A percentile compares a stretch with the other conserved stretches of the same genome.
Evolutionary conservation across 2,797 vertebrate species (phyloP).

Genomic region (Meda fulgida): DNA sequence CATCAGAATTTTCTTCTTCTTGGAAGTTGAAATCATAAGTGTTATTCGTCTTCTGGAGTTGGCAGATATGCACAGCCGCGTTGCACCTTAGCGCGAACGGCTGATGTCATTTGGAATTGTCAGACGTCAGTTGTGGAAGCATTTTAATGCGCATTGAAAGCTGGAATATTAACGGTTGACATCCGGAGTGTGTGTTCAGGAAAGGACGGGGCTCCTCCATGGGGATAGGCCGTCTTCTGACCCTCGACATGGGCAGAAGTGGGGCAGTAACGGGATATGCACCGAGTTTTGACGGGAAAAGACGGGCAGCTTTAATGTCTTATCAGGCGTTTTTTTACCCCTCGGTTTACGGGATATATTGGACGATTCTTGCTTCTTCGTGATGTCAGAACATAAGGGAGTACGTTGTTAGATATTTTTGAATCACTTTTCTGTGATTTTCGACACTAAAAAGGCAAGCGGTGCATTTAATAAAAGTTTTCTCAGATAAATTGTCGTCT

Average conservation of each 20-base stretch:
- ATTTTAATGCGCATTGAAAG: conserved; percentile 61
- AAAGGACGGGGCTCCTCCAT: conserved; percentile 84
- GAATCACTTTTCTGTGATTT: not conserved
- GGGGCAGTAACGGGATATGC: conserved; percentile 53
- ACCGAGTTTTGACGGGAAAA: conserved; percentile 61
- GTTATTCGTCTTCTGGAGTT: conserved; percentile 5
- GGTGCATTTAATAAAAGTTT: conserved; percentile 16
- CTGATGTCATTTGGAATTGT: conserved; percentile 19
- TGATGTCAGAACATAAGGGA: conserved; percentile 1
- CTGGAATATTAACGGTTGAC: conserved; percentile 71
- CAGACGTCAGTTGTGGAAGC: conserved; percentile 59
- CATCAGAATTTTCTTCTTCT: not conserved
- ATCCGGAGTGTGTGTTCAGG: conserved; percentile 81
- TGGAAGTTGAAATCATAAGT: conserved; percentile 1
- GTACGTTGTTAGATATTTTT: not conserved
- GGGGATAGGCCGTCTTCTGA: conserved; percentile 77
- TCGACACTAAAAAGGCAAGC: not conserved
- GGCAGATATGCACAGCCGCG: conserved; percentile 27
- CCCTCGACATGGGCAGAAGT: conserved; percentile 36
- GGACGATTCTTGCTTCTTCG: not conserved
- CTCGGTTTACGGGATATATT: not conserved
- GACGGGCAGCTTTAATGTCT: conserved; percentile 58
- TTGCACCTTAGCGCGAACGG: not conserved
- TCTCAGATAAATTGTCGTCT: not conserved
- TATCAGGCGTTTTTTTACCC: not conserved